Percentiles rank a stretch among this genome's conserved stretches.
phyloP scores from a whole-genome alignment of 2,797 vertebrate species.

The Premnoplex brunnescens region DNA sequence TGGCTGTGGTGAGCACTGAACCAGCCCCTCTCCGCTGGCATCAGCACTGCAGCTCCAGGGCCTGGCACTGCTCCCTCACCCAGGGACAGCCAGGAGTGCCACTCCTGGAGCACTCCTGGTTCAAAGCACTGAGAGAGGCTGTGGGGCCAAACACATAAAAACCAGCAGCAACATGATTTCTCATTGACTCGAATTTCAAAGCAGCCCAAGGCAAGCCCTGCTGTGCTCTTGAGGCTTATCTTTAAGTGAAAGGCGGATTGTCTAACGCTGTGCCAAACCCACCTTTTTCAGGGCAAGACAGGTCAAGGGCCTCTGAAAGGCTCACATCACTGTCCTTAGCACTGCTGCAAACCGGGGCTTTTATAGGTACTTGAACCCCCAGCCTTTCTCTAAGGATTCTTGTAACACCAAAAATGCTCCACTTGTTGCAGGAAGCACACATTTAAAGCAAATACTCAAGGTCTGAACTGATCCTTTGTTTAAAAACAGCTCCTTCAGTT shows the following conservation, averaged over 20 bases:
- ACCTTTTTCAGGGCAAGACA: neutral
- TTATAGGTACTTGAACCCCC: neutral
- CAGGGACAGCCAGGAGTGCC: neutral
- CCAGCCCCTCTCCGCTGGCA: neutral
- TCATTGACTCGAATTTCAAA: slow-evolving; percentile 37
- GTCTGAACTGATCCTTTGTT: slow-evolving; percentile 27
- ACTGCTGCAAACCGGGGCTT: neutral
- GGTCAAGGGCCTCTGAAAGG: neutral
- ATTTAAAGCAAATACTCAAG: slow-evolving; percentile 25
- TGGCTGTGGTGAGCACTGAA: neutral
- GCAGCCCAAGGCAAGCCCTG: neutral
- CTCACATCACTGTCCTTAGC: neutral
- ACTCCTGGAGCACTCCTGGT: neutral
- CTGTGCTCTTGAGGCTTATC: slow-evolving; percentile 19
- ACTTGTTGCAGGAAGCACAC: neutral
- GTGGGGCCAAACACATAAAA: neutral
- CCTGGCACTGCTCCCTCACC: neutral
- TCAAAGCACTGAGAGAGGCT: neutral
- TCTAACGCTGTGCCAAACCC: neutral
- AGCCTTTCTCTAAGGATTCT: neutral
- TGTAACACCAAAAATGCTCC: neutral
- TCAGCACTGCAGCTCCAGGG: rapidly evolving
- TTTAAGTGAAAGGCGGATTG: neutral
- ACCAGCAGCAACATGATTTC: neutral
- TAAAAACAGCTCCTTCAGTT: neutral